phyloP scores from a whole-genome alignment of 1,140 invertebrate genomes.

The Drosophila tropicalis region DNA sequence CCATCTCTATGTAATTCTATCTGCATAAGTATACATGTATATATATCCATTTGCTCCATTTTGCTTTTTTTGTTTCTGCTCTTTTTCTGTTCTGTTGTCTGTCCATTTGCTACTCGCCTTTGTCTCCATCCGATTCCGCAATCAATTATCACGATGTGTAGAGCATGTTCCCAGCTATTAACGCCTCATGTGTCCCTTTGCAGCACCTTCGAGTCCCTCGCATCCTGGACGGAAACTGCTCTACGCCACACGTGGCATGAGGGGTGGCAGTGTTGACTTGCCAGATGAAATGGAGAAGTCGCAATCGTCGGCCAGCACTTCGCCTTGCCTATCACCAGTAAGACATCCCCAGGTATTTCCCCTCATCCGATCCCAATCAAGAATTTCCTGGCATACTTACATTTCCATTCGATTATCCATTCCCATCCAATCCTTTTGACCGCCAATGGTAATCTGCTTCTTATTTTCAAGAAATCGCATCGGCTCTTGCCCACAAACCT shows the following conservation, averaged over 20 bases:
- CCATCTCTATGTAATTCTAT: conserved; percentile 13
- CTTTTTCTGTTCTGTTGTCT: conserved; percentile 20
- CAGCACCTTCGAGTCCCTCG: conserved; percentile 94
- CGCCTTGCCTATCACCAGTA: conserved; percentile 94
- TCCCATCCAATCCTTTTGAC: neutral
- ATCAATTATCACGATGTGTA: conserved; percentile 30
- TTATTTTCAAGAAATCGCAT: conserved; percentile 88
- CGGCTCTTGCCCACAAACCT: conserved; percentile 94
- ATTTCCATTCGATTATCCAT: conserved; percentile 24
- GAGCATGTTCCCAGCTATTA: conserved; percentile 54
- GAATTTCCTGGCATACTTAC: neutral
- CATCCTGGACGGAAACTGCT: conserved; percentile 90
- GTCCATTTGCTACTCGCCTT: neutral
- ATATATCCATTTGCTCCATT: conserved; percentile 32
- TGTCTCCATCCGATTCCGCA: conserved; percentile 30
- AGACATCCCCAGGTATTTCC: conserved; percentile 84
- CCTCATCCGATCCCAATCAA: conserved; percentile 39
- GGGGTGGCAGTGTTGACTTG: conserved; percentile 95
- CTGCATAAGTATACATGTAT: conserved; percentile 9
- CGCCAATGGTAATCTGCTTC: conserved; percentile 58
- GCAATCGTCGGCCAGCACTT: conserved; percentile 94
- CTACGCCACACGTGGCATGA: conserved; percentile 89
- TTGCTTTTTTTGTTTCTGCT: conserved; percentile 5
- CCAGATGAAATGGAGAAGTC: conserved; percentile 96
- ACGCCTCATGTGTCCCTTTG: conserved; percentile 71